phyloP scores from a whole-genome alignment of 2,797 vertebrate species.

The Cichlasoma orientale region DNA sequence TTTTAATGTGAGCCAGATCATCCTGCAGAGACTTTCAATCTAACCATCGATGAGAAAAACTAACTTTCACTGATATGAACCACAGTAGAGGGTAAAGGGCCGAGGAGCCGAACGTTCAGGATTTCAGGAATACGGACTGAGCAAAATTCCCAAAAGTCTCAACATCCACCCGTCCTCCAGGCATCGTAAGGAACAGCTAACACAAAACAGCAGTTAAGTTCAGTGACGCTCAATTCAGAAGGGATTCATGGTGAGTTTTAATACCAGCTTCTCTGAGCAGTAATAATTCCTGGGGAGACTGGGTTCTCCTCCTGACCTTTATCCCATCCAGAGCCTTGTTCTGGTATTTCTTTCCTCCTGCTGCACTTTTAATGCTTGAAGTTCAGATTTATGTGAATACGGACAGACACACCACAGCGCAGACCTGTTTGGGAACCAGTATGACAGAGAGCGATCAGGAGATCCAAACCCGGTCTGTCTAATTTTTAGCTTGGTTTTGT shows the following conservation, averaged over 20 bases:
- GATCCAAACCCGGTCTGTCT: not conserved
- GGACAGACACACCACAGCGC: not conserved
- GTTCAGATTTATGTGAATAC: not conserved
- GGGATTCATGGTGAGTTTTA: not conserved
- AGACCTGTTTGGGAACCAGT: not conserved
- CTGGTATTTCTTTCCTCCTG: too few relatives aligned
- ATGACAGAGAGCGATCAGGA: not conserved
- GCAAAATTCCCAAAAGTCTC: not conserved
- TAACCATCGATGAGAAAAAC: not conserved
- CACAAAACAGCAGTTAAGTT: too few relatives aligned
- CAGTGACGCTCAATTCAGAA: fast-evolving
- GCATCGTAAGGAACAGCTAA: not conserved
- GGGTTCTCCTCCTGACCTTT: not conserved
- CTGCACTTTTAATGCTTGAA: too few relatives aligned
- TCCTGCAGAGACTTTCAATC: fast-evolving
- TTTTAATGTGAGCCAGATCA: not conserved
- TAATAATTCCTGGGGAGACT: too few relatives aligned
- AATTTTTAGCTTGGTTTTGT: not conserved
- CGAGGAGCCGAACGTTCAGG: fast-evolving
- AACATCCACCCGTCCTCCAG: not conserved
- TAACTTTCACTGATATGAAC: not conserved
- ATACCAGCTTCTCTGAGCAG: not conserved
- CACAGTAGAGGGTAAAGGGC: too few relatives aligned
- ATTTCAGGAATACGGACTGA: not conserved
- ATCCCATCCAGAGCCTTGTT: fast-evolving